phyloP scores from a whole-genome alignment of 92 coral and sea anemone genomes.

The Galaxea fascicularis region DNA sequence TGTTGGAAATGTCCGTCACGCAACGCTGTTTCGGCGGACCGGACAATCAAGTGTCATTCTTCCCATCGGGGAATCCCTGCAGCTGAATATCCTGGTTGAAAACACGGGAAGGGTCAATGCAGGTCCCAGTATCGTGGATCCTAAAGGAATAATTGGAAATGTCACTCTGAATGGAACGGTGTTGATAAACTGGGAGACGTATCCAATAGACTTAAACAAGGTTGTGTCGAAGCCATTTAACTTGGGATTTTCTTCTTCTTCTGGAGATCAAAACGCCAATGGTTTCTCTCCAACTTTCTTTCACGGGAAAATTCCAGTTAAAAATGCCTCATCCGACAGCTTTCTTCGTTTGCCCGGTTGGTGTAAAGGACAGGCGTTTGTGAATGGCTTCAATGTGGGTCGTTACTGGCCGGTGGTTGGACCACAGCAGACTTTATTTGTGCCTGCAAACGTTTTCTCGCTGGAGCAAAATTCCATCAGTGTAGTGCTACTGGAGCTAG shows the following conservation, averaged over 20 bases:
- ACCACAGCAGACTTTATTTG: conserved; percentile 94
- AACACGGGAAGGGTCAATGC: conserved; percentile 76
- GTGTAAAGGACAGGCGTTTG: conserved; percentile 92
- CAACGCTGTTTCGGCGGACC: conserved; percentile 70
- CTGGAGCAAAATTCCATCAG: conserved; percentile 66
- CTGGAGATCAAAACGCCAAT: conserved; percentile 5
- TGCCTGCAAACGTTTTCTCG: conserved; percentile 87
- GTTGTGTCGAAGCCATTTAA: not conserved
- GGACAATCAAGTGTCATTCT: conserved; percentile 57
- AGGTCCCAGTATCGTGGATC: conserved; percentile 59
- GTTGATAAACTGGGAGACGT: conserved; percentile 84
- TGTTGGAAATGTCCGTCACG: conserved; percentile 80
- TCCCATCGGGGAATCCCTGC: conserved; percentile 63
- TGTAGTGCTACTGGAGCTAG: conserved; percentile 81
- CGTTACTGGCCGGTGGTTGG: conserved; percentile 97
- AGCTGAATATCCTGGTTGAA: conserved; percentile 92
- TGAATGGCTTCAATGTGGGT: conserved; percentile 89
- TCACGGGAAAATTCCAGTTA: conserved; percentile 75
- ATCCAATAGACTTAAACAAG: conserved; percentile 67
- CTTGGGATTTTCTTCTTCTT: conserved; percentile 11
- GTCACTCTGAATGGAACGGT: conserved; percentile 76
- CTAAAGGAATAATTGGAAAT: conserved; percentile 93
- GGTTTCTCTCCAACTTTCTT: conserved; percentile 80
- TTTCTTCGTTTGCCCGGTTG: conserved; percentile 87
- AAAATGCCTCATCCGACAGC: conserved; percentile 70